phyloP scores from a whole-genome alignment of 2,888 invertebrate genomes.

The Galeopsomyia nigrocyanea region DNA sequence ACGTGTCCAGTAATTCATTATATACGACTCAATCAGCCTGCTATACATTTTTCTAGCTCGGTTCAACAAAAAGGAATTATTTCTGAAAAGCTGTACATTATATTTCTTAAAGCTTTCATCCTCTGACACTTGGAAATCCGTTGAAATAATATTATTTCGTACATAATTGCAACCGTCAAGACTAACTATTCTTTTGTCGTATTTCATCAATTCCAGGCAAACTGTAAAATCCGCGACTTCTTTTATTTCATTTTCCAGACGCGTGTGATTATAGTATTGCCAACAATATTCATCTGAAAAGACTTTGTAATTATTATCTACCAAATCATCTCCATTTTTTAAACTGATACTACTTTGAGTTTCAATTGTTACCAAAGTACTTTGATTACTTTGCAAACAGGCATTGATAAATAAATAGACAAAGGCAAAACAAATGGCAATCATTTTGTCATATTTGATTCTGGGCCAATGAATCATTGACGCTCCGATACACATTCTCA shows the following conservation, averaged over 20 bases:
- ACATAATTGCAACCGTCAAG: not conserved
- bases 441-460: not conserved
- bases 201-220: not conserved
- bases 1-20: not conserved
- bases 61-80: not conserved
- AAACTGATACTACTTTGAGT: not conserved
- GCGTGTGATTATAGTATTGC: not conserved
- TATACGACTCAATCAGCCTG: not conserved
- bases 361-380: not conserved
- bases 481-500: not conserved
- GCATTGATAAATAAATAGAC: slow-evolving; percentile 6
- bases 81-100: not conserved
- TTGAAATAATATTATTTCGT: not conserved
- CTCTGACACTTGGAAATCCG: slow-evolving; percentile 1
- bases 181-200: not conserved
- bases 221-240: not conserved
- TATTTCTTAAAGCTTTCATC: slow-evolving; percentile 8
- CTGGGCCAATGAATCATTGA: slow-evolving; percentile 8
- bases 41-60: not conserved
- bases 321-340: not conserved
- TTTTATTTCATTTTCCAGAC: not conserved
- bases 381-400: slow-evolving; percentile 3
- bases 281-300: not conserved
- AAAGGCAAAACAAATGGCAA: slow-evolving; percentile 10
- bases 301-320: slow-evolving; percentile 1